Evolutionary conservation across 1,140 invertebrate species (phyloP), one percentile per base, ranked within the genome.

Genomic region (Diuraphis noxia): DNA sequence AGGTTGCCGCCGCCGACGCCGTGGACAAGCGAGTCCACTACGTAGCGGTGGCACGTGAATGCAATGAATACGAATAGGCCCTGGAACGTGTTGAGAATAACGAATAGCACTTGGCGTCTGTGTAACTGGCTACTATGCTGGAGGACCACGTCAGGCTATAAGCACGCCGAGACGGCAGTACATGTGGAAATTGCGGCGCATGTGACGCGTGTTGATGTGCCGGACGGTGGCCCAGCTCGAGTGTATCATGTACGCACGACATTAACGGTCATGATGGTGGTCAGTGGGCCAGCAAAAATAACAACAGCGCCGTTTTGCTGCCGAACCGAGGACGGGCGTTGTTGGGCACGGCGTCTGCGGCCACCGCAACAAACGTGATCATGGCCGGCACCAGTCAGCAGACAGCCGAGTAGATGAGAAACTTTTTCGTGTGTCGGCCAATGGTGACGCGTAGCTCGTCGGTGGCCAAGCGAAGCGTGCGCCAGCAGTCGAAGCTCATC

Each of bases 41-140:
- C 93, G 92, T 94, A 94, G 17, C 93, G 92, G 13, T 94, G 95
- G 92, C 94, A 95, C 19, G 95, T 95, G 93, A 95, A 96, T 0
- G 95, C 95, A 2, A 95, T 92, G 92, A 95, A 95, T 52, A 96
- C 95, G 93, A 95, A 96, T 19, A 95, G 92, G 5, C 95, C 95
- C 93, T 96, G 95, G 21, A 95, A 93, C 10, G 95, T 94, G 92
- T 95, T 96, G 30, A 95, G 93, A 8, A 94, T 92, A 6, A 95
- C 94, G 93, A 95, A 95, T 13, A 95, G 92, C 92, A 93, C 56
- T 93, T 93, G 34, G 94, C 92, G 88, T 95, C 94, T 0, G 95
- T 91, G 23, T 94, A 93, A 19, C 94, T 94, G 0, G 95, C 95
- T 2, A 95, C 91, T 17, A 96, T 93, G 30, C 95, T 95, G 36